Evolutionary conservation across 1,140 invertebrate genomes (phyloP).

Genomic region (Helicoverpa zea): DNA sequence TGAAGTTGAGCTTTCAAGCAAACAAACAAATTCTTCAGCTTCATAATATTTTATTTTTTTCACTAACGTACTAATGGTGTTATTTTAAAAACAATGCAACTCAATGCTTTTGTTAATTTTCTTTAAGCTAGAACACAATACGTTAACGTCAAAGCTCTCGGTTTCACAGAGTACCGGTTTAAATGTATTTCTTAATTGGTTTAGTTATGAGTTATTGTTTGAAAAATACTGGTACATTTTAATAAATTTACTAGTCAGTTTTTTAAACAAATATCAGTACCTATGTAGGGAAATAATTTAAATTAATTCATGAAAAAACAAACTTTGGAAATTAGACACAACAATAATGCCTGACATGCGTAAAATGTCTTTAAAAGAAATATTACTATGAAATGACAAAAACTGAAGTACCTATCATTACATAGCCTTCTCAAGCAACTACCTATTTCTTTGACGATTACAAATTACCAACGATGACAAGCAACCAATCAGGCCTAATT

Average conservation of each 20-base stretch:
- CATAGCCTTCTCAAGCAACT: background rate
- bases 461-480: slow-evolving; percentile 17
- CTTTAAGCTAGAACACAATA: background rate
- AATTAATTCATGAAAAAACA: no score
- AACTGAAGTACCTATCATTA: no score
- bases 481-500: slow-evolving; percentile 5
- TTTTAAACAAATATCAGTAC: background rate
- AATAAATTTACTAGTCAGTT: background rate
- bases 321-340: no score
- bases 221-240: background rate
- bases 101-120: slow-evolving; percentile 1
- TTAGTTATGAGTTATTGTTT: slow-evolving; percentile 14
- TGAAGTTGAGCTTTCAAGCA: no score
- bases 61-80: background rate
- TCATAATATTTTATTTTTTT: no score
- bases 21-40: no score
- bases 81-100: background rate
- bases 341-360: no score
- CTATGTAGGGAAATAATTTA: no score
- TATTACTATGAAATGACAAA: background rate
- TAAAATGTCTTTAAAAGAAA: background rate
- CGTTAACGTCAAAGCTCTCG: background rate
- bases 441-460: slow-evolving; percentile 16
- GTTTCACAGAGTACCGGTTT: background rate
- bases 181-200: slow-evolving; percentile 6